Evolutionary conservation across 1,140 invertebrate genomes (phyloP).

Genomic region (Littorina saxatilis): DNA sequence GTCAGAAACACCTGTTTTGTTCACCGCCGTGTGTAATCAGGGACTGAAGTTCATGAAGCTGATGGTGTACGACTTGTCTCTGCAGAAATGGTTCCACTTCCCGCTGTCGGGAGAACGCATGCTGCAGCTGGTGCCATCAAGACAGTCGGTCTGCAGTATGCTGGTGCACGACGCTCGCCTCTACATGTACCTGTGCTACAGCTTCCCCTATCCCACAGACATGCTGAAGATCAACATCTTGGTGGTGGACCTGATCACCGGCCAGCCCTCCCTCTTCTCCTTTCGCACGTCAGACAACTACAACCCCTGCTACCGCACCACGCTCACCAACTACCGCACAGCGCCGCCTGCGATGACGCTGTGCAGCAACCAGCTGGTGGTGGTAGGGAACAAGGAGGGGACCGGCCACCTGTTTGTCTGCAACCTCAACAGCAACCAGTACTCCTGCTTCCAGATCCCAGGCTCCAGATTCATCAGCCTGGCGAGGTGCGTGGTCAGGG

Average conservation of each 20-base stretch:
- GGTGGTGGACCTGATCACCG: slow-evolving; percentile 65
- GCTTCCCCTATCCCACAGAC: slow-evolving; percentile 72
- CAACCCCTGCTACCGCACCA: slow-evolving; percentile 70
- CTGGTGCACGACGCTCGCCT: slow-evolving; percentile 64
- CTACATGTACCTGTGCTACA: slow-evolving; percentile 71
- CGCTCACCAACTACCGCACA: slow-evolving; percentile 68
- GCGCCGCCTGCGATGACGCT: slow-evolving; percentile 70
- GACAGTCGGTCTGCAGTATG: slow-evolving; percentile 69
- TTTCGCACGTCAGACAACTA: slow-evolving; percentile 69
- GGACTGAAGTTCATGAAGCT: slow-evolving; percentile 71
- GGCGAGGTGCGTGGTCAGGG: slow-evolving; percentile 65
- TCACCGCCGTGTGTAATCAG: slow-evolving; percentile 68
- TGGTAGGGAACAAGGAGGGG: slow-evolving; percentile 71
- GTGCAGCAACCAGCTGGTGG: slow-evolving; percentile 66
- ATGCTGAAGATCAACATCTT: slow-evolving; percentile 72
- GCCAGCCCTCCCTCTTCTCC: slow-evolving; percentile 65
- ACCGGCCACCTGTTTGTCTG: slow-evolving; percentile 71
- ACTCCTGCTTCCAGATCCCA: slow-evolving; percentile 71
- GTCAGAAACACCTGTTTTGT: slow-evolving; percentile 55
- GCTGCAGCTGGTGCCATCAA: slow-evolving; percentile 64
- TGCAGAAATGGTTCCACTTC: slow-evolving; percentile 69
- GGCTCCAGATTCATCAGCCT: slow-evolving; percentile 71
- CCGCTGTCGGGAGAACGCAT: slow-evolving; percentile 65
- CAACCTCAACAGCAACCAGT: slow-evolving; percentile 67
- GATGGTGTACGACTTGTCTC: slow-evolving; percentile 64